Evolutionary conservation across 2,113 vertebrate species (phyloP), one percentile per base, ranked within the genome.

Genomic region (Pteronura brasiliensis): DNA sequence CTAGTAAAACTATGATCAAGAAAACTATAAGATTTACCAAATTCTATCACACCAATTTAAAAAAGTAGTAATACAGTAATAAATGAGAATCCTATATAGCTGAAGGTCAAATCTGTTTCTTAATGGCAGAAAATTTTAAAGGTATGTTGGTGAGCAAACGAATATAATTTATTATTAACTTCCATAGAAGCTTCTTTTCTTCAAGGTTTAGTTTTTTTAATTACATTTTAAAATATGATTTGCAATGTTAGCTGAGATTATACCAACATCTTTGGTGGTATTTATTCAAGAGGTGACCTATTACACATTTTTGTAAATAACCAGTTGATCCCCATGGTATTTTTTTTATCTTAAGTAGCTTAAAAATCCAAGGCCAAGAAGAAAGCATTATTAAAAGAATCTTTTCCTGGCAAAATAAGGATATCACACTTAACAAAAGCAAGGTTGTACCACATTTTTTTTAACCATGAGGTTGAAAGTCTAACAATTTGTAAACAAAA

Each of bases 261-360:
- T 10, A 59, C 14, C 6, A 31, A 52, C 3, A 1, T 11, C 55
- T 94, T 93, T 80, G 23, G 2, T 86, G 59, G 21, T 80, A 65
- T 85, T 85, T 90, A 82, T 72, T 55, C 6, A 80, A 80, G 29
- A 79, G 44, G 91, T 80, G 47, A 80, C 63, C 63, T 96, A 88
- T 80, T 95, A 49, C 21, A 93, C 34, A 81, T 81, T 94, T 95
- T 93, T 72, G 52, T 82, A 91, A 93, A 84, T 96, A 91, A 14
- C 13, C 17, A 89, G 14, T 55, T 96, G 47, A 57, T 93, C 44
- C 23, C 4, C 29, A 20, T 90, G 88, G 42, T 86, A 17, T 92
- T 93, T 91, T 63, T 91, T 84, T 65, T 15, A 77, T 74, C 10
- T 95, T 96, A 82, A 74, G 14, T 5, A 84, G 76, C 42, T 96